A percentile compares a stretch with the other conserved stretches of the same genome.
Conservation (phyloP, 2,113 vertebrate species). For the Otocyon megalotis region DNA sequence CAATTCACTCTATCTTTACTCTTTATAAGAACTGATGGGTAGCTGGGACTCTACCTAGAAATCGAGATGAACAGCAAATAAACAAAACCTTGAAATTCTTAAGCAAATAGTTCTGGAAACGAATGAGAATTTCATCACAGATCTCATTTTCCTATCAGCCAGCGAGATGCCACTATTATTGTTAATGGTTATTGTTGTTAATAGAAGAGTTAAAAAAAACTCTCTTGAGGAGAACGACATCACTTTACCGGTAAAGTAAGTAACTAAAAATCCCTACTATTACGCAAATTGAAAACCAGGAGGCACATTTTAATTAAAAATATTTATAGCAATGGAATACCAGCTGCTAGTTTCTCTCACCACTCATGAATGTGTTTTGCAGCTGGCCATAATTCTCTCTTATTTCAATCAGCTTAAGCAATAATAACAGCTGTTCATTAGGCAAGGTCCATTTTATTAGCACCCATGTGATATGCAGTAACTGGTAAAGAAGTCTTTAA, state of each 20-base stretch:
- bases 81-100: slow-evolving; percentile 9
- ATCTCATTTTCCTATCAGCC: slow-evolving; percentile 73
- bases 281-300: slow-evolving; percentile 85
- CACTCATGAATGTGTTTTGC: slow-evolving; percentile 85
- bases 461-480: slow-evolving; percentile 76
- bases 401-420: slow-evolving; percentile 86
- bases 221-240: slow-evolving; percentile 75
- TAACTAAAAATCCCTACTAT: slow-evolving; percentile 80
- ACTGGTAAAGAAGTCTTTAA: slow-evolving; percentile 78
- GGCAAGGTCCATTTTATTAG: slow-evolving; percentile 83
- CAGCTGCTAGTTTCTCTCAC: slow-evolving; percentile 86
- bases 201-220: slow-evolving; percentile 82
- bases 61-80: slow-evolving; percentile 31
- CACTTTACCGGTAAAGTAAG: slow-evolving; percentile 78
- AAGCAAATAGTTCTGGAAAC: neutral
- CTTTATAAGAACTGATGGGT: slow-evolving; percentile 8
- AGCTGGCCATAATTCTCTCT: slow-evolving; percentile 86
- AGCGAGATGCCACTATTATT: neutral
- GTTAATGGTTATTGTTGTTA: slow-evolving; percentile 34
- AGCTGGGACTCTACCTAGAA: neutral
- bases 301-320: slow-evolving; percentile 89
- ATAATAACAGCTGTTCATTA: slow-evolving; percentile 88
- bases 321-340: slow-evolving; percentile 87
- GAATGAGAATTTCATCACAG: slow-evolving; percentile 54
- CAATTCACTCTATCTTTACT: neutral